A percentile compares a stretch with the other conserved stretches of the same genome.
phyloP scores from a whole-genome alignment of 2,113 vertebrate genomes.

The Falco punctatus region DNA sequence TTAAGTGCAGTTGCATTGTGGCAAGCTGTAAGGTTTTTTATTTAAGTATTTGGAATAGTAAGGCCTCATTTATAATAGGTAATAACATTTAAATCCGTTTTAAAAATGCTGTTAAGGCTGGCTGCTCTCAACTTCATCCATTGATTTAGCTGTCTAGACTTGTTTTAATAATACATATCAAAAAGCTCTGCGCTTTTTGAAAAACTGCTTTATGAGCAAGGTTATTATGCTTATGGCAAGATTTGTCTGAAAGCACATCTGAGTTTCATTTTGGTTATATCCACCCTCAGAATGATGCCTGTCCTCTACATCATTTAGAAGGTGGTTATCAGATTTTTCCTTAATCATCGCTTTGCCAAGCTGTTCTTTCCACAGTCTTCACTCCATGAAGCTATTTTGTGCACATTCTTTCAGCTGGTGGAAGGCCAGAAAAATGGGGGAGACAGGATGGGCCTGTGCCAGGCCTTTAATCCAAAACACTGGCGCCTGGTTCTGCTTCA shows the following conservation, averaged over 20 bases:
- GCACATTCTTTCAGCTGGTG: neutral
- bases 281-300: neutral
- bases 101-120: neutral
- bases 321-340: neutral
- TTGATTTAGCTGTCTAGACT: neutral
- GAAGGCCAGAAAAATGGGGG: neutral
- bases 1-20: neutral
- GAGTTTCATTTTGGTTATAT: neutral
- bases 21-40: neutral
- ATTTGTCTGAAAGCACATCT: neutral
- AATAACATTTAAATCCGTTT: neutral
- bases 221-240: neutral
- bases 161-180: neutral
- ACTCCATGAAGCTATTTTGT: neutral
- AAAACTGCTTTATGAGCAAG: neutral
- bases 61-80: neutral
- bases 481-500: neutral
- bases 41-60: neutral
- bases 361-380: neutral
- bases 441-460: fast-evolving
- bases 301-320: neutral
- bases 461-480: neutral
- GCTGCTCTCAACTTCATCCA: neutral
- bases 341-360: neutral
- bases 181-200: neutral